These are phyloP conservation scores for Rhorus exstirpatorius DNA, from an alignment of 2,888 invertebrate genomes.

Conservation along the genomic window DNA sequence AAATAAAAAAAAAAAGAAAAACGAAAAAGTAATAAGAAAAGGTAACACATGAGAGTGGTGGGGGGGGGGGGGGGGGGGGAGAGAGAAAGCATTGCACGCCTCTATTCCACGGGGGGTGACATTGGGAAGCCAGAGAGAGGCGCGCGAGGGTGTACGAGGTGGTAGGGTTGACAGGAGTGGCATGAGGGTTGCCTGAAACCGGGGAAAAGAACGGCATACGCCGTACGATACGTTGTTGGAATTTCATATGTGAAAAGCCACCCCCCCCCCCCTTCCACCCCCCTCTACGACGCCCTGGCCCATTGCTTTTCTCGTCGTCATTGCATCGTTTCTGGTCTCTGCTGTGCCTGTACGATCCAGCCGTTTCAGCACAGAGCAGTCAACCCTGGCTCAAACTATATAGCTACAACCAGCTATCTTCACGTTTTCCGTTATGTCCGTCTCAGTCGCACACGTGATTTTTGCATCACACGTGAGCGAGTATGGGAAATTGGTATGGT, in stretches of 20 bases:
- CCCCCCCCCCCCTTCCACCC: constrained; percentile 25
- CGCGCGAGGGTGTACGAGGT: constrained; percentile 51
- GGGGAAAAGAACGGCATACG: constrained; percentile 76
- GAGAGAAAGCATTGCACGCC: constrained; percentile 60
- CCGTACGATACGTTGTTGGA: constrained; percentile 77
- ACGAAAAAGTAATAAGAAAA: constrained; percentile 64
- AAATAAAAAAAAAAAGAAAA: constrained; percentile 16
- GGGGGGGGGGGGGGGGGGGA: constrained; percentile 16
- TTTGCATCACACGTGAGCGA: constrained; percentile 66
- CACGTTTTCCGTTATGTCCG: constrained; percentile 34
- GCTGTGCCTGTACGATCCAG: constrained; percentile 50
- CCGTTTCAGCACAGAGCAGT: constrained; percentile 36
- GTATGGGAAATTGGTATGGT: constrained; percentile 69
- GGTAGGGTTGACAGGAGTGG: constrained; percentile 43
- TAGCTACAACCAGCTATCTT: constrained; percentile 39
- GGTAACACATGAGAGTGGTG: constrained; percentile 56
- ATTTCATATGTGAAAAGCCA: constrained; percentile 73
- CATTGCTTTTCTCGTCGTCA: constrained; percentile 14
- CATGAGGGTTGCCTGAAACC: constrained; percentile 62
- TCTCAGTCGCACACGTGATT: constrained; percentile 63
- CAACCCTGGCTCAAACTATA: constrained; percentile 39
- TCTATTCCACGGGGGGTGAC: constrained; percentile 65
- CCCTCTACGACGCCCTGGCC: constrained; percentile 3
- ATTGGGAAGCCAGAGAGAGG: constrained; percentile 67
- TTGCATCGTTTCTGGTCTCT: constrained; percentile 52